Evolutionary conservation across 1,140 invertebrate genomes (phyloP), one percentile per base, ranked within the genome.

Genomic region (Drosophila seguyi): DNA sequence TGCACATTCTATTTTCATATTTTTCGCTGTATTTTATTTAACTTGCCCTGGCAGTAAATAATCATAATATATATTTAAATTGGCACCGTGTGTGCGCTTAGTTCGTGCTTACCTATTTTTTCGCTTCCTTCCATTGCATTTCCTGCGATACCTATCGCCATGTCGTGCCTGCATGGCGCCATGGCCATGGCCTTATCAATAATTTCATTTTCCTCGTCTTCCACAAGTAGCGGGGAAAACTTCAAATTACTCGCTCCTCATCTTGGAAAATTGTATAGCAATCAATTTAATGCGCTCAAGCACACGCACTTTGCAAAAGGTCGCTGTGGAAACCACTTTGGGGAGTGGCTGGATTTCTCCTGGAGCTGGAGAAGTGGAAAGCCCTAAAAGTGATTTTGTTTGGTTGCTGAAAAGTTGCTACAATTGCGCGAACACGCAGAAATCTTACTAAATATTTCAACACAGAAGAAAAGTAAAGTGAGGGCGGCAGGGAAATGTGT

Each of bases 41-140:
- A 50, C 52, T 53, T 53, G 41, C 55, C 18, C 50, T 84, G 50
- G 47, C 73, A 62, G 84, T 84, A 88, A 87, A 87, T 87, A 88
- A 87, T 87, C 86, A 81, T 81, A 84, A 85, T 86, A 86, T 73
- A 88, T 88, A 87, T 88, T 88, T 88, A 87, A 88, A 87, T 84
- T 88, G 75, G 52, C 63, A 68, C 53, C 60, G 61, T 53, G 72
- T 68, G 31, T 74, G 66, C 42, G 44, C 44, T 34, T 41, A 18
- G 34, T 34, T 52, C 53, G 41, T 61, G 57, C 55, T 61, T 31
- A 61, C 50, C 60, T 79, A 31, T 38, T 18, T 55, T 39, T 68
- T 41, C 18, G 38, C 65, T 50, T 59, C 31, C 38, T 45, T 72
- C 57, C 58, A 44, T 16, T 71, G 79, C 75, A 75, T 80, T 80